Base-by-base conservation (phyloP, 2,113 vertebrate genomes). In the Salvelinus fontinalis region DNA sequence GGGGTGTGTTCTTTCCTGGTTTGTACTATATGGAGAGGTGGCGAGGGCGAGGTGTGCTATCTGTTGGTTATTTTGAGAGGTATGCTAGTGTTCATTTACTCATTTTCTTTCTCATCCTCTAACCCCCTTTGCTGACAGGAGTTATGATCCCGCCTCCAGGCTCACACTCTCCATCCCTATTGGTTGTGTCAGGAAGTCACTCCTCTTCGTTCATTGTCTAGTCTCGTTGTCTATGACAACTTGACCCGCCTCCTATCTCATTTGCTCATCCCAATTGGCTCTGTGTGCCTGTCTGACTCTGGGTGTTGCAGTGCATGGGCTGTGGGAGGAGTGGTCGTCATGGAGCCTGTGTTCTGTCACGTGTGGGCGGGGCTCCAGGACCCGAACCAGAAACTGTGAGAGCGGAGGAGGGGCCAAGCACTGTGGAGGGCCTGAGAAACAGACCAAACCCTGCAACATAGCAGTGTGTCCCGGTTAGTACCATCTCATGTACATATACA, bases 301-400 rank as follows among this genome's bases (percentile, higher is more conserved):
- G 89, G 87, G 81, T 87, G 81, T 97, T 95, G 89, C 95, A 98
- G 96, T 94, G 93, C 94, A 94, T 93, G 94, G 95, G 89, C 92
- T 88, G 84, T 97, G 96, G 96, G 94, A 97, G 92, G 94, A 95
- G 89, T 97, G 96, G 96, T 97, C 96, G 74, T 95, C 94, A 74
- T 98, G 97, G 97, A 98, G 95, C 93, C 94, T 97, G 90, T 98
- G 96, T 94, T 98, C 97, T 68, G 95, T 95, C 93, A 97, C 96
- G 89, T 98, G 97, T 88, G 97, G 97, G 92, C 92, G 95, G 89
- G 97, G 97, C 92, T 94, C 94, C 89, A 94, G 96, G 93, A 98
- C 91, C 77, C 93, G 96, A 91, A 95, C 89, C 90, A 95, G 97
- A 94, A 96, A 85, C 84, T 98, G 97, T 86, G 89, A 85, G 89